These are phyloP conservation scores for Timandra comae DNA, from an alignment of 2,888 invertebrate species.

Conservation along the genomic window DNA sequence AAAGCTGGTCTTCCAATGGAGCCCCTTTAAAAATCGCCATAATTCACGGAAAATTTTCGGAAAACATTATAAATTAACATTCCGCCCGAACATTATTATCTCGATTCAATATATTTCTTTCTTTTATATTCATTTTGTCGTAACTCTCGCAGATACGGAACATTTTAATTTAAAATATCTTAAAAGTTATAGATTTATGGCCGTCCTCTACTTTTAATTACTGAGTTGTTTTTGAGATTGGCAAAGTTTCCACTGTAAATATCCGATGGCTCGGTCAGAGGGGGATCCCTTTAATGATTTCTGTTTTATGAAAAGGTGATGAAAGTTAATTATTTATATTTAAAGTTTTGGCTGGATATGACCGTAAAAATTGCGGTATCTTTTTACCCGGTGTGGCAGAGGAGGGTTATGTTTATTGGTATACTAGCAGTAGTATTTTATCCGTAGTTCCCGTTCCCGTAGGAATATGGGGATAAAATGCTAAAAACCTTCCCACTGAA, in stretches of 20 bases:
- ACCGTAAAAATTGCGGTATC: too few relatives aligned
- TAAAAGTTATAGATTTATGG: slow-evolving; percentile 62
- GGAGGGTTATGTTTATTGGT: too few relatives aligned
- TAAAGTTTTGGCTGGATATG: too few relatives aligned
- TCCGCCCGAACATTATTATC: slow-evolving; percentile 14
- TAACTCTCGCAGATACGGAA: slow-evolving; percentile 29
- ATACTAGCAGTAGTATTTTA: too few relatives aligned
- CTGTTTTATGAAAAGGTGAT: background rate
- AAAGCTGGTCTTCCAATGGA: too few relatives aligned
- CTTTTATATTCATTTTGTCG: slow-evolving; percentile 29
- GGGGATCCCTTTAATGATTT: too few relatives aligned
- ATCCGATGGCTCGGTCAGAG: slow-evolving; percentile 14
- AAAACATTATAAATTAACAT: slow-evolving; percentile 12
- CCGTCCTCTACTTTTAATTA: slow-evolving; percentile 50
- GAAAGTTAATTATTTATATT: background rate
- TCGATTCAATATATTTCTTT: slow-evolving; percentile 29
- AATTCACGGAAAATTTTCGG: background rate
- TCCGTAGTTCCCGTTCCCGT: too few relatives aligned
- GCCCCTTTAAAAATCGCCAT: too few relatives aligned
- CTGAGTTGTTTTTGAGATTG: slow-evolving; percentile 33
- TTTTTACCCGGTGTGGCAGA: too few relatives aligned
- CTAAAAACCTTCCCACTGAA: too few relatives aligned
- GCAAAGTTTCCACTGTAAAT: slow-evolving; percentile 25
- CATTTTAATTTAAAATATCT: slow-evolving; percentile 61
- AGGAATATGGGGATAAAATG: too few relatives aligned